Conservation (phyloP, 2,888 invertebrate genomes). For the Amphipoea lucens region DNA sequence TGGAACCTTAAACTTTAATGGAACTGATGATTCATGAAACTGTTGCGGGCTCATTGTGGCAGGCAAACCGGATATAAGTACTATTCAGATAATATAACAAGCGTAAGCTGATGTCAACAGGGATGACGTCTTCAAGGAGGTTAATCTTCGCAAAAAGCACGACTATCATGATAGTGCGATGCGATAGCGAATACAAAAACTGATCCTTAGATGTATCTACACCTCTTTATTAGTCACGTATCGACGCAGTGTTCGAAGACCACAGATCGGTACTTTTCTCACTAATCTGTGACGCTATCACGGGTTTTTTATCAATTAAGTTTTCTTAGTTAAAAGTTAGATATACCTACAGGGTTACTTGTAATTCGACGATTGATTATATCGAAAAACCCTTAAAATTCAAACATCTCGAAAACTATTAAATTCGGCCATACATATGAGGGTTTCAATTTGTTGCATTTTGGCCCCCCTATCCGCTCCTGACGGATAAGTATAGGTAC, state of each 20-base stretch:
- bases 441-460: no score
- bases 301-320: constrained; percentile 27
- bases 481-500: no score
- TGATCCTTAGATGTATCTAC: constrained; percentile 49
- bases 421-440: no score
- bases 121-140: constrained; percentile 79
- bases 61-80: constrained; percentile 81
- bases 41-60: constrained; percentile 73
- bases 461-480: no score
- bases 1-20: constrained; percentile 68
- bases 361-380: no score
- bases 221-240: constrained; percentile 62
- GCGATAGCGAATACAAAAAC: constrained; percentile 63
- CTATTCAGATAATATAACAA: constrained; percentile 76
- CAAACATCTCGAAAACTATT: no score
- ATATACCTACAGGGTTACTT: not conserved
- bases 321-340: not conserved
- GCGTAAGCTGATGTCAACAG: constrained; percentile 85
- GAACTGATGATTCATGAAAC: constrained; percentile 74
- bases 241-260: constrained; percentile 40
- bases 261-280: constrained; percentile 34
- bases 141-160: constrained; percentile 73
- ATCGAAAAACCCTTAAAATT: no score
- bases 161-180: constrained; percentile 68
- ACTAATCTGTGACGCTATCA: constrained; percentile 12